These are phyloP conservation scores for Trachymyrmex septentrionalis DNA, from an alignment of 1,140 invertebrate genomes.

Conservation along the genomic window DNA sequence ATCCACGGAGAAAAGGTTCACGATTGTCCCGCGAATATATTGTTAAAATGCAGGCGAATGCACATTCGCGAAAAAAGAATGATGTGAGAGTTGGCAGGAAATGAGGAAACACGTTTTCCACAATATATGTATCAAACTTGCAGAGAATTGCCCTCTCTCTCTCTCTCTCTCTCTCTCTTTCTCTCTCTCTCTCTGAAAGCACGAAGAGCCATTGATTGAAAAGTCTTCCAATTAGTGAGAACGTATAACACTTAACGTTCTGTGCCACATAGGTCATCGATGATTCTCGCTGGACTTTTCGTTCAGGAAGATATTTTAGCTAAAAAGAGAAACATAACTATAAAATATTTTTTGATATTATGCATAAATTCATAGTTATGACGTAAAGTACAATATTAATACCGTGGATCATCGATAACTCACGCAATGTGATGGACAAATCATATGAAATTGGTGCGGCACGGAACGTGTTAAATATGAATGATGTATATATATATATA, in stretches of 20 bases:
- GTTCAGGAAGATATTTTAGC: background rate
- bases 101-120: slow-evolving; percentile 46
- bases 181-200: background rate
- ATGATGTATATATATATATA: too few relatives aligned
- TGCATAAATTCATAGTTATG: background rate
- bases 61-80: slow-evolving; percentile 36
- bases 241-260: background rate
- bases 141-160: background rate
- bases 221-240: slow-evolving; percentile 16
- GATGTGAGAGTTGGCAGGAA: slow-evolving; percentile 11
- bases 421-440: background rate
- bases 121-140: background rate
- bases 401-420: background rate
- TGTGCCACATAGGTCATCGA: too few relatives aligned
- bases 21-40: slow-evolving; percentile 62
- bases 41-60: slow-evolving; percentile 60
- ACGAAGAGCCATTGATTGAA: slow-evolving; percentile 23
- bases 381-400: background rate
- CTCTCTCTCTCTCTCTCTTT: too few relatives aligned
- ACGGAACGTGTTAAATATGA: background rate
- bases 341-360: background rate
- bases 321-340: background rate
- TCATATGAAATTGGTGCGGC: too few relatives aligned
- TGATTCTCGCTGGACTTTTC: background rate
- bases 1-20: slow-evolving; percentile 51